phyloP scores from a whole-genome alignment of 2,113 vertebrate species.

The Irena cyanogastra region DNA sequence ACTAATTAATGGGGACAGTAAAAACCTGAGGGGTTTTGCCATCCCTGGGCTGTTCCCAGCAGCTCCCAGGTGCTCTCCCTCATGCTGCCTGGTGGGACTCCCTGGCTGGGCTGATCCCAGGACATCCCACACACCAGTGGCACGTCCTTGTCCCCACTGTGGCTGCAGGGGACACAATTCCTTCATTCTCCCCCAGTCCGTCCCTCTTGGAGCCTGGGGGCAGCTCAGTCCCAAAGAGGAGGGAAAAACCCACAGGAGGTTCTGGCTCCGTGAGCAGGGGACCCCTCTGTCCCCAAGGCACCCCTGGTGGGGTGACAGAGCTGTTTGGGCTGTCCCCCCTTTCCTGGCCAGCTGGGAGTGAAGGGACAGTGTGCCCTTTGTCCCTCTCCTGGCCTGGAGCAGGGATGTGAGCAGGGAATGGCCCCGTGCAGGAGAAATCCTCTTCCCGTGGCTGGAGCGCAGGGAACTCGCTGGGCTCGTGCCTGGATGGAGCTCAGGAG shows the following conservation, averaged over 20 bases:
- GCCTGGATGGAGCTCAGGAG: neutral
- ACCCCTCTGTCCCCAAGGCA: neutral
- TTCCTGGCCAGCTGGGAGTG: neutral
- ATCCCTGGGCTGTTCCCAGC: neutral
- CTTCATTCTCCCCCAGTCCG: neutral
- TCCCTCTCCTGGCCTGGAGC: neutral
- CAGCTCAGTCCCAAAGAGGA: neutral
- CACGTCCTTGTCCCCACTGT: rapidly evolving
- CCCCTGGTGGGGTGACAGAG: neutral
- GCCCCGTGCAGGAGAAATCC: neutral
- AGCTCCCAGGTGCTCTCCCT: neutral
- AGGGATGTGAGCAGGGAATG: neutral
- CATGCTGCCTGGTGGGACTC: neutral
- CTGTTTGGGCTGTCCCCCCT: neutral
- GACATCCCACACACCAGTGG: neutral
- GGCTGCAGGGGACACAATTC: neutral
- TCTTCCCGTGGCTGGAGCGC: neutral
- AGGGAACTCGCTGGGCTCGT: neutral
- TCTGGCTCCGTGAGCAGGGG: rapidly evolving
- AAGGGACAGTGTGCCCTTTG: neutral
- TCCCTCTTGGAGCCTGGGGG: neutral
- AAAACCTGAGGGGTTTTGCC: neutral
- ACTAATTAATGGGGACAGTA: neutral
- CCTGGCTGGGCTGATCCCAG: rapidly evolving
- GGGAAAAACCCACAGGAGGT: neutral